Percentiles rank a stretch among this genome's conserved stretches.
Evolutionary conservation across 2,888 invertebrate species (phyloP).

Genomic region (Troilus luridus): DNA sequence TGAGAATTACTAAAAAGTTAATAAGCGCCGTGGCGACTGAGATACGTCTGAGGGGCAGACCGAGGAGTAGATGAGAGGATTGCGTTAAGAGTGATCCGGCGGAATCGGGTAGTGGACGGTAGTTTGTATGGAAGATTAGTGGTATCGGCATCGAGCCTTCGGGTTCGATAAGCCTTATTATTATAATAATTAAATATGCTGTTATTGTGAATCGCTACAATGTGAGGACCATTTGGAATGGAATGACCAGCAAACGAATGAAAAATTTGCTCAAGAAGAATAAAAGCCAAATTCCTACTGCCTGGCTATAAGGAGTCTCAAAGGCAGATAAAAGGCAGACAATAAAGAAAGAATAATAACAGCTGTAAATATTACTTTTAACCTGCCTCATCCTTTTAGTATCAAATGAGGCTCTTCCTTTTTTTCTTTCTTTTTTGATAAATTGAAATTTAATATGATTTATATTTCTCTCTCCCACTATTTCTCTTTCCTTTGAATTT

Average conservation of each 20-base stretch:
- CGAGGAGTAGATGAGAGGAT: no score
- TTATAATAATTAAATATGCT: no score
- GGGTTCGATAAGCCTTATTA: no score
- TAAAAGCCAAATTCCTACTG: background rate
- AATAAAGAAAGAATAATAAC: slow-evolving; percentile 19
- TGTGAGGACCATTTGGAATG: no score
- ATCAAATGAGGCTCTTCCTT: background rate
- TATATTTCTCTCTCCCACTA: background rate
- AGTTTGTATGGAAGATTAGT: no score
- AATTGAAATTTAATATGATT: background rate
- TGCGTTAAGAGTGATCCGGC: no score
- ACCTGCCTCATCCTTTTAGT: background rate
- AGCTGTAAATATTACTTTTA: slow-evolving; percentile 29
- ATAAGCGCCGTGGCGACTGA: no score
- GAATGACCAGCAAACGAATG: background rate
- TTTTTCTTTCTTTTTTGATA: background rate
- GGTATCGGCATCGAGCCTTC: no score
- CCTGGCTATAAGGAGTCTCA: background rate
- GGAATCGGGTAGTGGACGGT: no score
- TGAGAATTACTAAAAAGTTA: no score
- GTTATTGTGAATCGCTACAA: no score
- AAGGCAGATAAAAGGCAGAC: background rate
- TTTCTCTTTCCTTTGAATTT: background rate
- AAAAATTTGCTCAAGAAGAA: background rate
- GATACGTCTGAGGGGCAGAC: no score